Base-by-base conservation (phyloP, 2,888 invertebrate species). In the Bimastos eiseni region DNA sequence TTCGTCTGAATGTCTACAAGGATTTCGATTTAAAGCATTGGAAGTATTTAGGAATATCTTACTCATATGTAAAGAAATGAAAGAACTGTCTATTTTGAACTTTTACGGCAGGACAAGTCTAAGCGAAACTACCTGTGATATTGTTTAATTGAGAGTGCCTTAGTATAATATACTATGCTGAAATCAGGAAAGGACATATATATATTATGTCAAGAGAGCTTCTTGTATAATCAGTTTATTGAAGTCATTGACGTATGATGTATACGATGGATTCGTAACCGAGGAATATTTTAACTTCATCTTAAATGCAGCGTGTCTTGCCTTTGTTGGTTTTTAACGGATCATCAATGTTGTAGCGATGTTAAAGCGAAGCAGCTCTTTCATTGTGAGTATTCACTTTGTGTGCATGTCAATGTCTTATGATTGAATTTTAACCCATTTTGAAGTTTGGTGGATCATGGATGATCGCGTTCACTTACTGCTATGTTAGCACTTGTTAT, bases 331-430 rank as follows among this genome's bases (percentile, higher is more conserved):
- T 70, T 70, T 70, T 8, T n/a, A 70, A 70, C 70, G 70, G 70
- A n/a, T 70, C 70, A 13, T 70, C 70, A n/a, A 70, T n/a, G n/a
- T 30, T 70, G 30, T 70, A 70, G 70, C 70, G 70, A 70, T 70
- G 70, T 70, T 70, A 70, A 70, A n/a, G 8, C 70, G 70, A 70
- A 70, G 70, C 70, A 70, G n/a, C n/a, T 70, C 70, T 70, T 70
- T 70, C 70, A 70, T 70, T 70, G 70, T 70, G 70, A 70, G 70
- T n/a, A 70, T 70, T 70, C 70, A 70, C n/a, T 70, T n/a, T 70
- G 70, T n/a, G 70, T n/a, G 70, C 70, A 70, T 70, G 70, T 70
- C 8, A 13, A n/a, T 70, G n/a, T 70, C 70, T 70, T n/a, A 11
- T 70, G 70, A 70, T n/a, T 70, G n/a, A n/a, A n/a, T 70, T 11